These are phyloP conservation scores for Synanceia verrucosa DNA, from an alignment of 2,797 vertebrate species.

Conservation along the genomic window DNA sequence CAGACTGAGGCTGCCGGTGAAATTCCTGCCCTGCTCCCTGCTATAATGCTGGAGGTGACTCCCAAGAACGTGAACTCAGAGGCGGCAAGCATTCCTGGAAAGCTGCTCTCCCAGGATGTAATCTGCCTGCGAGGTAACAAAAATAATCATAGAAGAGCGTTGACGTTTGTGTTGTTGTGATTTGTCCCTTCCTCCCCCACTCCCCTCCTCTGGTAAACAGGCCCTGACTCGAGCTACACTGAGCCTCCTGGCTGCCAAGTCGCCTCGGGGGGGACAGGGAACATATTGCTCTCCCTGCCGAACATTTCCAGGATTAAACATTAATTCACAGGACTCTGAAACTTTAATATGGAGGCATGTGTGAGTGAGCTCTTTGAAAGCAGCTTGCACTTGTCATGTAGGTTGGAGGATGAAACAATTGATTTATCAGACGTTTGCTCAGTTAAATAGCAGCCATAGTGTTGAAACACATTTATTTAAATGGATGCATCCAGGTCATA, in stretches of 20 bases:
- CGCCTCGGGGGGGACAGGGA: conserved; percentile 72
- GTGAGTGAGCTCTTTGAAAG: conserved; percentile 50
- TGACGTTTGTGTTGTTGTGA: conserved; percentile 43
- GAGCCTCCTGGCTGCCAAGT: conserved; percentile 69
- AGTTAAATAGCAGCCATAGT: conserved; percentile 28
- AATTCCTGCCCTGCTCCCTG: background rate
- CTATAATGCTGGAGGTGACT: conserved; percentile 7
- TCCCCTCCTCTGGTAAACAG: conserved; percentile 54
- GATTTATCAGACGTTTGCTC: conserved; percentile 32
- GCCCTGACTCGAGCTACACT: conserved; percentile 62
- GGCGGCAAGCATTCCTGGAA: conserved; percentile 12
- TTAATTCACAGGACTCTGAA: conserved; percentile 76
- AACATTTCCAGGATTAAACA: conserved; percentile 81
- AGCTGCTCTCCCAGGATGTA: conserved; percentile 21
- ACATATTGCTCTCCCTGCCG: conserved; percentile 78
- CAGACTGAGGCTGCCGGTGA: background rate
- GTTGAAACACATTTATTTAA: conserved; percentile 23
- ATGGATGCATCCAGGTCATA: background rate
- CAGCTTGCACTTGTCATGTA: conserved; percentile 26
- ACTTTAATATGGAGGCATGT: conserved; percentile 76
- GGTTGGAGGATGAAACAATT: conserved; percentile 24
- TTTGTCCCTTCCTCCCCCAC: background rate
- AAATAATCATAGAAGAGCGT: conserved; percentile 45
- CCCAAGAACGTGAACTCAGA: conserved; percentile 27
- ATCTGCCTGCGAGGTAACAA: conserved; percentile 55